A percentile compares a stretch with the other conserved stretches of the same genome.
Conservation (phyloP, 2,888 invertebrate species). For the Gari tellinella region DNA sequence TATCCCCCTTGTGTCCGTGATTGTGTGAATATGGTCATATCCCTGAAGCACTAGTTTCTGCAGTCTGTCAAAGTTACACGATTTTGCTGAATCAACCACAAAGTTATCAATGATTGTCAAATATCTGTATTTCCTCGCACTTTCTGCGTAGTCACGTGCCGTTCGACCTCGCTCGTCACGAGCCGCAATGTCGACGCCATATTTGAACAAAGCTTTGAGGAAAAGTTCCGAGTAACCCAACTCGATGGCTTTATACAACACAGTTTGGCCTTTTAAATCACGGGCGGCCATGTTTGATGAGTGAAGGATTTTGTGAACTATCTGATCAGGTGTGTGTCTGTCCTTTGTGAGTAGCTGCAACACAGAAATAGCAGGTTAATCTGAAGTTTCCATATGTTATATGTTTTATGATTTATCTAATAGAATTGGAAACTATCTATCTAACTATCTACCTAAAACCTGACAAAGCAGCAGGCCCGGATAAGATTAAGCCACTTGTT, state of each 20-base stretch:
- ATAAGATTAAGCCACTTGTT: no score
- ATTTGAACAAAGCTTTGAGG: slow-evolving; percentile 68
- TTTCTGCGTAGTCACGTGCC: slow-evolving; percentile 66
- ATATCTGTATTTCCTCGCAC: slow-evolving; percentile 62
- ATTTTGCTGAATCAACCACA: slow-evolving; percentile 62
- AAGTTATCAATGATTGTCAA: slow-evolving; percentile 69
- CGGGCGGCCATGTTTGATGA: slow-evolving; percentile 66
- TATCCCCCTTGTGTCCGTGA: slow-evolving; percentile 55
- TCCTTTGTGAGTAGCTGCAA: slow-evolving; percentile 58
- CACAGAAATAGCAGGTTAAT: not conserved
- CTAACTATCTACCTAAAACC: no score
- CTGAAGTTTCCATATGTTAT: no score
- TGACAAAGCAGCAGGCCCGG: no score
- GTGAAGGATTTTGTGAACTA: slow-evolving; percentile 69
- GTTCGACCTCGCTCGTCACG: slow-evolving; percentile 75
- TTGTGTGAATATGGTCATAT: slow-evolving; percentile 81
- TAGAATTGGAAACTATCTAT: no score
- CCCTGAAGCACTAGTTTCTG: slow-evolving; percentile 77
- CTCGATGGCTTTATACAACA: slow-evolving; percentile 75
- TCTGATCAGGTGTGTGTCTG: slow-evolving; percentile 65
- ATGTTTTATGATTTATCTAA: no score
- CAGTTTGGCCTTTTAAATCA: slow-evolving; percentile 72
- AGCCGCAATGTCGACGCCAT: slow-evolving; percentile 68
- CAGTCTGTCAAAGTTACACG: slow-evolving; percentile 66
- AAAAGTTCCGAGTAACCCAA: slow-evolving; percentile 65